Percentiles rank a stretch among this genome's conserved stretches.
These are phyloP conservation scores for Lagocephalus sceleratus DNA, from an alignment of 2,797 vertebrate genomes.

Conservation along the genomic window DNA sequence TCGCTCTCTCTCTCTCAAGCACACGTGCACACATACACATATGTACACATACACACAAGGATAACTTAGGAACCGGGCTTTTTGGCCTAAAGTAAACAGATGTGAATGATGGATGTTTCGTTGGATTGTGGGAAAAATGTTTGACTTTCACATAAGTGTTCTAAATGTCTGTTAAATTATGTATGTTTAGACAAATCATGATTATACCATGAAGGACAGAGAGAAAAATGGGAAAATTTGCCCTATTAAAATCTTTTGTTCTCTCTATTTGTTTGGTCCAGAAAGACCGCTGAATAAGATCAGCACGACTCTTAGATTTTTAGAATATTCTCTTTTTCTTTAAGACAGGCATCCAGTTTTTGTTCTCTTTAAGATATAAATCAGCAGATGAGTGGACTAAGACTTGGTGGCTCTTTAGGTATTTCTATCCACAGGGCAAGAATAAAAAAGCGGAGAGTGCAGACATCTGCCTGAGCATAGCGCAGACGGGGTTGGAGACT, in stretches of 20 bases:
- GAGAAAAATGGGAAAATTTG: conserved; percentile 22
- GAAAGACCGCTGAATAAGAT: not conserved
- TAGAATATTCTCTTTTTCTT: conserved; percentile 7
- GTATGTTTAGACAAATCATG: conserved; percentile 62
- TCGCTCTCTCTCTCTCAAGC: too few relatives aligned
- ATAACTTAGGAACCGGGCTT: conserved; percentile 36
- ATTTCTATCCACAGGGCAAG: conserved; percentile 31
- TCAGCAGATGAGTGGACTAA: conserved; percentile 4
- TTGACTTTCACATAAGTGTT: conserved; percentile 81
- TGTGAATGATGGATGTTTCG: conserved; percentile 77
- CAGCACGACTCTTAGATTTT: conserved; percentile 4
- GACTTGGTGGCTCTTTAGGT: conserved; percentile 12
- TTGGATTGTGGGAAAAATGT: conserved; percentile 77
- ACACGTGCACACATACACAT: conserved; percentile 30
- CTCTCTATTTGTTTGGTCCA: conserved; percentile 8
- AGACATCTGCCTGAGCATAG: conserved; percentile 57
- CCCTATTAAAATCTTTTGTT: conserved; percentile 41
- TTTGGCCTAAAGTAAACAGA: conserved; percentile 77
- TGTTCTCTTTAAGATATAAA: conserved; percentile 13
- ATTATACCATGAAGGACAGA: conserved; percentile 36
- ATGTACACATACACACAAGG: conserved; percentile 13
- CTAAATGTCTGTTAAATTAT: conserved; percentile 75
- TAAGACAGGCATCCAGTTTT: conserved; percentile 7
- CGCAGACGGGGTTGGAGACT: conserved; percentile 58
- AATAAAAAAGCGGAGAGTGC: conserved; percentile 37